Percentiles rank a stretch among this genome's conserved stretches.
These are phyloP conservation scores for Darevskia nairensis DNA, from an alignment of 2,797 vertebrate species.

Conservation along the genomic window DNA sequence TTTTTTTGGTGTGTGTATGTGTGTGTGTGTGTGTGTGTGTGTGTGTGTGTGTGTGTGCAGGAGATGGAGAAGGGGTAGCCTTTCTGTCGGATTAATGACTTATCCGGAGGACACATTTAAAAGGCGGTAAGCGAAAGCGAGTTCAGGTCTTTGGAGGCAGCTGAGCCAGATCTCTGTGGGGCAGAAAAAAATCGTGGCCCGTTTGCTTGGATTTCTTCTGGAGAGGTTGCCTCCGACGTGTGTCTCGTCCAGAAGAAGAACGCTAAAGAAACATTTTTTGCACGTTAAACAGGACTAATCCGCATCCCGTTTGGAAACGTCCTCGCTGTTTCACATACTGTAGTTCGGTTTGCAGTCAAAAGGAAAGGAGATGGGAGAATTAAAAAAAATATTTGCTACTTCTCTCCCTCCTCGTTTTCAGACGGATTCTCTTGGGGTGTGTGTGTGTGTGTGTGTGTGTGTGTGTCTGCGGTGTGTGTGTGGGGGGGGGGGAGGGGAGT, in stretches of 20 bases:
- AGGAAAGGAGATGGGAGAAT: too few relatives aligned
- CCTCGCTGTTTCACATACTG: conserved; percentile 47
- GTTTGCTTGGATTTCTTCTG: not conserved
- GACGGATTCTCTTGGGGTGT: conserved; percentile 73
- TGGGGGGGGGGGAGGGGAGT: conserved; percentile 52
- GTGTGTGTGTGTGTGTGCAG: too few relatives aligned
- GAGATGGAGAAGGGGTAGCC: not conserved
- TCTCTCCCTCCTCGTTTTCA: conserved; percentile 54
- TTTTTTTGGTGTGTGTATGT: too few relatives aligned
- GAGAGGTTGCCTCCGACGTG: too few relatives aligned
- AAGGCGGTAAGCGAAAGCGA: not conserved
- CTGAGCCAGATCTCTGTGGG: not conserved
- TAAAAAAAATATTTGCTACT: conserved; percentile 46
- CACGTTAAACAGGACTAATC: not conserved
- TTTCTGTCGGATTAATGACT: not conserved
- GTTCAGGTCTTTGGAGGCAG: not conserved
- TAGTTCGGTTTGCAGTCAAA: conserved; percentile 14
- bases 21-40: too few relatives aligned
- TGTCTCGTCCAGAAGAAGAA: not conserved
- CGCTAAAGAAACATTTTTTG: not conserved
- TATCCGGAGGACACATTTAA: not conserved
- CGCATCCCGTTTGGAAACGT: conserved; percentile 37
- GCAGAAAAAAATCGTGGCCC: not conserved
- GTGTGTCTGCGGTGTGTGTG: too few relatives aligned
- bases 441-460: conserved; percentile 61